Base-by-base conservation (phyloP, 2,797 vertebrate genomes). In the Thripadectes ignobilis region DNA sequence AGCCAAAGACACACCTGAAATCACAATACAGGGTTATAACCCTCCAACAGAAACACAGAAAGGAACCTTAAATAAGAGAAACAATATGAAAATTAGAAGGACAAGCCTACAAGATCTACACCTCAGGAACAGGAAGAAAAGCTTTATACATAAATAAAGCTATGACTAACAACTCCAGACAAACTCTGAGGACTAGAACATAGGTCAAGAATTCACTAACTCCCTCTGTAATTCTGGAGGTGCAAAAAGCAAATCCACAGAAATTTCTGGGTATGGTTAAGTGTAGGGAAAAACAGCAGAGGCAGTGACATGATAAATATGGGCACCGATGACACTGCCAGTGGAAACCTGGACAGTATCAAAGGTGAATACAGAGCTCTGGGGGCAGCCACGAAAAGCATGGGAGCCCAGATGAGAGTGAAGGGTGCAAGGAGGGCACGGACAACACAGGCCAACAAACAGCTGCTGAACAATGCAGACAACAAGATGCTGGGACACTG, bases 401-500 rank as follows among this genome's bases (percentile, higher is more conserved):
- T 0, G 0, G 26, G 32, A 23, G 38, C 55, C 16, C 15, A 66
- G 14, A 26, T 1, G 24, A 3, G 19, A 63, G 7, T 16, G 27
- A 62, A 73, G 6, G 18, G 12, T 57, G 20, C 1, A 2, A 62
- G 10, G 15, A 57, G 3, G 23, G 15, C n/a, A 43, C 15, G 69
- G 67, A 55, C 51, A 59, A 45, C 22, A 43, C 14, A 57, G 17
- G 12, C 19, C 36, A 10, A 0, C 17, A 71, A 48, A 12, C 1
- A 81, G 38, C 30, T 51, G 22, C 1, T 1, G 36, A 55, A 65
- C 30, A 24, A 10, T 21, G n/a, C 0, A 7, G 1, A 10, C 3
- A 14, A 80, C 27, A 24, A 2, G 11, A 11, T 12, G 54, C 23
- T 3, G 1, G 9, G 20, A 72, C 18, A 5, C 23, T 59, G 34